Evolutionary conservation across 2,888 invertebrate genomes (phyloP).

Genomic region (Tenthredo distinguenda): DNA sequence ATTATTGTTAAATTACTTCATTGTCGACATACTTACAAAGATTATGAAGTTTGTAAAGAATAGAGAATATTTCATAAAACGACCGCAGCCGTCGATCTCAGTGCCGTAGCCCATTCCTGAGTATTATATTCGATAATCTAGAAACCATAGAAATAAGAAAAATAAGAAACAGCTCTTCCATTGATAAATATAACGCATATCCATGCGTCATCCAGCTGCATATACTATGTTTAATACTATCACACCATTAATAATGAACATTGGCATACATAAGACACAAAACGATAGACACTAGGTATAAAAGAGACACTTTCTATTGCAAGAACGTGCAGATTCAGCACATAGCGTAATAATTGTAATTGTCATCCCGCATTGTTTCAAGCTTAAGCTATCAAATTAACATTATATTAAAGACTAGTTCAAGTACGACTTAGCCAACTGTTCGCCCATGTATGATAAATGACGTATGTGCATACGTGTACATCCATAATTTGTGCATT

Average conservation of each 20-base stretch:
- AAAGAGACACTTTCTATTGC: constrained; percentile 15
- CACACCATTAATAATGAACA: background rate
- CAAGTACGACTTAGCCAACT: constrained; percentile 28
- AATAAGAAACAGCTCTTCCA: background rate
- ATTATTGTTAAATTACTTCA: background rate
- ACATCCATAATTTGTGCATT: background rate
- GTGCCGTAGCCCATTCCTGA: constrained; percentile 85
- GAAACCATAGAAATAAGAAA: background rate
- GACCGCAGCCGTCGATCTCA: constrained; percentile 93
- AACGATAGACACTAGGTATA: constrained; percentile 9
- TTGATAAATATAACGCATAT: background rate
- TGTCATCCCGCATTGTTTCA: constrained; percentile 39
- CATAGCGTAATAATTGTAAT: constrained; percentile 13
- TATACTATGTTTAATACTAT: background rate
- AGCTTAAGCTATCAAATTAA: constrained; percentile 4
- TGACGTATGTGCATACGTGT: background rate
- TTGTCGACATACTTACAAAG: constrained; percentile 85
- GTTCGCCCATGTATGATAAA: background rate
- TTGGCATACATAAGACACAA: background rate
- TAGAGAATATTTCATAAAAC: constrained; percentile 92
- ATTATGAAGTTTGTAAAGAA: constrained; percentile 91
- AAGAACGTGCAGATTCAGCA: constrained; percentile 46
- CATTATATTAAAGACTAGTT: constrained; percentile 4
- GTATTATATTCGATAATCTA: constrained; percentile 31
- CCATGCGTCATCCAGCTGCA: background rate